A percentile compares a stretch with the other conserved stretches of the same genome.
phyloP scores from a whole-genome alignment of 2,113 vertebrate genomes.

The Myotis lucifugus region DNA sequence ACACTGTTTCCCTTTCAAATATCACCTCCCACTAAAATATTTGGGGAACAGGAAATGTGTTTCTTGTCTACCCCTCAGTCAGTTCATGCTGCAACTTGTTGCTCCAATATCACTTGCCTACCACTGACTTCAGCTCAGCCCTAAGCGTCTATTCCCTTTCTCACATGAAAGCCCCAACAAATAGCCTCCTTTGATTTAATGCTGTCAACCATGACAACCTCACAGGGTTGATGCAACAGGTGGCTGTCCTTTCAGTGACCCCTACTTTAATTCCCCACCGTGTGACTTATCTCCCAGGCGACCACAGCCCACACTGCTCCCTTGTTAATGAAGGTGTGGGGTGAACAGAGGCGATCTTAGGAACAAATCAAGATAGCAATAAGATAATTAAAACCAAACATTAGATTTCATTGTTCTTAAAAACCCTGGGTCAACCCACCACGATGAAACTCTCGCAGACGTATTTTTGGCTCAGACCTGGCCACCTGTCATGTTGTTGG shows the following conservation, averaged over 20 bases:
- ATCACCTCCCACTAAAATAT: not conserved
- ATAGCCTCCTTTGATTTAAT: not conserved
- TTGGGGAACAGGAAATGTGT: not conserved
- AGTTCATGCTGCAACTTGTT: not conserved
- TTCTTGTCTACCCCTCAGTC: not conserved
- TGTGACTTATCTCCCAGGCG: not conserved
- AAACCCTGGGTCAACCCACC: not conserved
- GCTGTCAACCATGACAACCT: not conserved
- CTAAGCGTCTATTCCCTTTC: not conserved
- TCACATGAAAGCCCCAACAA: not conserved
- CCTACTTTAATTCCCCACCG: not conserved
- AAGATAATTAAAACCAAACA: not conserved
- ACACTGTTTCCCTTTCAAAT: not conserved
- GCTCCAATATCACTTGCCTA: not conserved
- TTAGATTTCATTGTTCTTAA: not conserved
- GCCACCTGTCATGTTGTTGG: not conserved
- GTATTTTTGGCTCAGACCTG: not conserved
- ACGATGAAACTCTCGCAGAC: not conserved
- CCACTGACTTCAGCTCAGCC: not conserved
- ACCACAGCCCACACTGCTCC: not conserved
- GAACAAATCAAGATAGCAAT: not conserved
- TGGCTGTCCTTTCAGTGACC: not conserved
- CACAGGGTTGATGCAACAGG: not conserved
- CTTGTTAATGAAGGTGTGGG: not conserved
- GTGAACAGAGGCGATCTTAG: not conserved